Percentiles rank a stretch among this genome's conserved stretches.
Conservation (phyloP, 2,113 vertebrate species). For the Passer montanus region DNA sequence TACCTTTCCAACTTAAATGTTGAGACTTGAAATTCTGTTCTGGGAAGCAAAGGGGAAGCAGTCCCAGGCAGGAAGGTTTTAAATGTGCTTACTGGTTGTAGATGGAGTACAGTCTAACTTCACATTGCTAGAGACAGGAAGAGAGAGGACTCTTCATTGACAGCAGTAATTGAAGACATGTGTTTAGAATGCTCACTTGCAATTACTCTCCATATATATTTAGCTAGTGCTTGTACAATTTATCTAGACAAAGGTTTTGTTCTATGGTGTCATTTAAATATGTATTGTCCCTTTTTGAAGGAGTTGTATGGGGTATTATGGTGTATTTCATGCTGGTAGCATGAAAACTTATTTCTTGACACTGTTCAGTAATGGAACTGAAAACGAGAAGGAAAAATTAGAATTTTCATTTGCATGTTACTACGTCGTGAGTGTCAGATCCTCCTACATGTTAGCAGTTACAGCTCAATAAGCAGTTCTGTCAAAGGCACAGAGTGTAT, state of each 20-base stretch:
- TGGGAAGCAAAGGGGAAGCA: background rate
- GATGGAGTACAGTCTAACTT: background rate
- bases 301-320: fast-evolving
- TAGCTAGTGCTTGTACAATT: background rate
- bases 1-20: background rate
- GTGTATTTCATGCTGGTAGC: background rate
- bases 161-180: background rate
- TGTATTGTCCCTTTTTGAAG: background rate
- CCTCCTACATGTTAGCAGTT: background rate
- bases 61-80: background rate
- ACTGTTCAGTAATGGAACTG: background rate
- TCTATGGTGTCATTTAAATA: background rate
- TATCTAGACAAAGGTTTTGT: background rate
- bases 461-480: background rate
- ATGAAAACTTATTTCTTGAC: background rate
- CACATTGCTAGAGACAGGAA: background rate
- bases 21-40: background rate
- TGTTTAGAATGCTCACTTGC: background rate
- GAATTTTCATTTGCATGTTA: background rate
- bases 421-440: background rate
- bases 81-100: background rate
- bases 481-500: background rate
- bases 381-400: background rate
- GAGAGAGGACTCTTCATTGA: background rate
- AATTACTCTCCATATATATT: background rate